Evolutionary conservation across 2,797 vertebrate genomes (phyloP).

Genomic region (Antennarius maculatus): DNA sequence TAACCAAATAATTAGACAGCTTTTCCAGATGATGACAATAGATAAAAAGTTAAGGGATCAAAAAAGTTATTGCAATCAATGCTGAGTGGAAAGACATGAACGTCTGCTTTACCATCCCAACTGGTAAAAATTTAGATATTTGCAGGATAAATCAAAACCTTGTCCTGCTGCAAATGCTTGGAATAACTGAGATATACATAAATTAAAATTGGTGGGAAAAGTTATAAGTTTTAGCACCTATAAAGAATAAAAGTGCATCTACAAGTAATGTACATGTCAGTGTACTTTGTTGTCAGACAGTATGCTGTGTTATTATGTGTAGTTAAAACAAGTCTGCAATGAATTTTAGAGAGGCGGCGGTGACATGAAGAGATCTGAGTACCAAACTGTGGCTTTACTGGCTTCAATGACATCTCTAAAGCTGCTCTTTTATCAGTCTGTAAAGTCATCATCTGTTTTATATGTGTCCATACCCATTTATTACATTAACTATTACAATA

Average conservation of each 20-base stretch:
- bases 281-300: background rate
- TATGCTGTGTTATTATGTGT: conserved; percentile 23
- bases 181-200: no score
- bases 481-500: conserved; percentile 1
- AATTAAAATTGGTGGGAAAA: no score
- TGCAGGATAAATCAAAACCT: no score
- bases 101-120: no score
- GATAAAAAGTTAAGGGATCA: background rate
- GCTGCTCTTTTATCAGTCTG: conserved; percentile 24
- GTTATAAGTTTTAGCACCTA: no score
- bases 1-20: background rate
- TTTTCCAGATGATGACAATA: background rate
- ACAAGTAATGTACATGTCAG: background rate
- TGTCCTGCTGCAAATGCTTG: no score
- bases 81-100: background rate
- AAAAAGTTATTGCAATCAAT: background rate
- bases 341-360: conserved; percentile 6
- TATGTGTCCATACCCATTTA: conserved; percentile 17
- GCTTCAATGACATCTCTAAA: conserved; percentile 40
- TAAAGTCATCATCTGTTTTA: conserved; percentile 26
- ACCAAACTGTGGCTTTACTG: conserved; percentile 56
- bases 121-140: no score
- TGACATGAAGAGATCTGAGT: conserved; percentile 23
- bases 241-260: no score
- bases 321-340: conserved; percentile 48